Base-by-base conservation (phyloP, 2,797 vertebrate genomes). In the Sebastes variabilis region DNA sequence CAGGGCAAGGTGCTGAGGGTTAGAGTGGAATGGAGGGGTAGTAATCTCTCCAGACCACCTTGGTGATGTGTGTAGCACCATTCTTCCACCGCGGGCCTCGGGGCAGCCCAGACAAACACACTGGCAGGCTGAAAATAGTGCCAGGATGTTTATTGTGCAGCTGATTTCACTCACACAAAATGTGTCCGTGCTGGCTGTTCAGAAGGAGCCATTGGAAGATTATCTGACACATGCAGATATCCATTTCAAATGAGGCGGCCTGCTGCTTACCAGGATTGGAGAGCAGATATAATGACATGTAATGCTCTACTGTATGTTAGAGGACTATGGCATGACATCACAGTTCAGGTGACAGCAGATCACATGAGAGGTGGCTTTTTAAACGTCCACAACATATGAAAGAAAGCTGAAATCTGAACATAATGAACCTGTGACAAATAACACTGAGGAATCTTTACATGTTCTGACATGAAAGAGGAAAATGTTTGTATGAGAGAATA, bases 31-130 rank as follows among this genome's bases (percentile, higher is more conserved):
- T 78, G 66, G 67, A 85, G 81, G 81, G 69, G 72, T 76, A 84
- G 85, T 94, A 93, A 95, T 94, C 93, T 94, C 82, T 68, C 49
- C 81, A 93, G 91, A 94, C 91, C 94, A 94, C 94, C 92, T 94
- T 93, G 91, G 91, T 78, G 84, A 92, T 89, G 74, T 89, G 62
- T 89, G 80, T 88, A 88, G 56, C 73, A 84, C 80, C 78, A 84
- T 91, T 93, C 90, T 86, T 77, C 66, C 46, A 67, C 66, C 25
- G 38, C 11, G 70, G 55, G 86, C 89, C 89, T 80, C 46, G 14
- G 84, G 90, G 90, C 74, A 65, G 42, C 61, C 56, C 78, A 81
- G 49, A 89, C 72, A 87, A 87, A 88, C 84, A 85, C 82, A 84
- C 77, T 77, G 84, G 78, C 86, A 88, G 78, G 54, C 80, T 90